phyloP scores from a whole-genome alignment of 2,888 invertebrate genomes.

The Rhagium mordax region DNA sequence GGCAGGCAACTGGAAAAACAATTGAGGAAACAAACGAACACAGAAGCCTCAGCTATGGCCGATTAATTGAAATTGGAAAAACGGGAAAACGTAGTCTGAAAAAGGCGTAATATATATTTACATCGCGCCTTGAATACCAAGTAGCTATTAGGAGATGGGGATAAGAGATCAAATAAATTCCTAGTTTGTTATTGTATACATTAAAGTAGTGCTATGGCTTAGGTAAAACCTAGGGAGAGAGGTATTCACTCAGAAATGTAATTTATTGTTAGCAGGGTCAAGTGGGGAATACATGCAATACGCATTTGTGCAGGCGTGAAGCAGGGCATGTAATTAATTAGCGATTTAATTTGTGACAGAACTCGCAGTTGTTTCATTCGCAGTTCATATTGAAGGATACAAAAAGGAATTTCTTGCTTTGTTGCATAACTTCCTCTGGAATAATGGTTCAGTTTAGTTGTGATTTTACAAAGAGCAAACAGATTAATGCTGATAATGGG shows the following conservation, averaged over 20 bases:
- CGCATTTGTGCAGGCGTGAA: too few relatives aligned
- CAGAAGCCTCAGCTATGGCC: not conserved
- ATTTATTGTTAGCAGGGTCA: too few relatives aligned
- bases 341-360: too few relatives aligned
- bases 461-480: too few relatives aligned
- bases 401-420: too few relatives aligned
- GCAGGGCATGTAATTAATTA: too few relatives aligned
- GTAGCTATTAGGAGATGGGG: not conserved
- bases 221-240: not conserved
- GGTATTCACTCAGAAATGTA: not conserved
- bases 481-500: too few relatives aligned
- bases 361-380: too few relatives aligned
- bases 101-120: conserved; percentile 33
- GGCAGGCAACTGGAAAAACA: conserved; percentile 12
- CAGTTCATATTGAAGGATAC: too few relatives aligned
- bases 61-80: conserved; percentile 39
- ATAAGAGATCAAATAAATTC: conserved; percentile 4
- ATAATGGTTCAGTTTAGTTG: too few relatives aligned
- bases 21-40: conserved; percentile 32
- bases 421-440: too few relatives aligned
- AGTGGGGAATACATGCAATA: too few relatives aligned
- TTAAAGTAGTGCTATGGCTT: not conserved
- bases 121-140: conserved; percentile 34
- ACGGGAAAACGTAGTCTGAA: conserved; percentile 20
- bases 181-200: conserved; percentile 25